Evolutionary conservation across 2,113 vertebrate genomes (phyloP), one percentile per base, ranked within the genome.

Genomic region (Nyctereutes procyonoides): DNA sequence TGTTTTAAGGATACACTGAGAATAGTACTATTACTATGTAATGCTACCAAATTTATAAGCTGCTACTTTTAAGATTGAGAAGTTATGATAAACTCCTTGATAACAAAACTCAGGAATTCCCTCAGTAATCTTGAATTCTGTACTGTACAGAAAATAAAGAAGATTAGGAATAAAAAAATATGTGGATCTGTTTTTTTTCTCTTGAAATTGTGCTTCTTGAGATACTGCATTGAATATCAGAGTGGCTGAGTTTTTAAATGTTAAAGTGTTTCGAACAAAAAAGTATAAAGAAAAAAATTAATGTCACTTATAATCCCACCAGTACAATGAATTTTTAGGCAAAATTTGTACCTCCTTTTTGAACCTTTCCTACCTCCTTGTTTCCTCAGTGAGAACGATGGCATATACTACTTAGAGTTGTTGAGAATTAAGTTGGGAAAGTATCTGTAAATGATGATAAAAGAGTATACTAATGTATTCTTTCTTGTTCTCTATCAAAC

Each of bases 61-160:
- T 86, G 20, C 43, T 76, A 17, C 14, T 67, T 92, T 30, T 97
- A 32, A 94, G n/a, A 69, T 94, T 96, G 92, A 16, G 65, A 91
- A 71, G 10, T 92, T 93, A 58, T n/a, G 8, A 17, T 77, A 51
- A 71, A 16, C 30, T 93, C 73, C 38, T 83, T 43, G 51, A 28
- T 86, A 35, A 84, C 43, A 94, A 79, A 95, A 88, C 19, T 90
- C 3, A 2, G 51, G 69, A 90, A 85, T 87, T 87, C 28, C 24
- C 67, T 90, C 22, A 81, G 60, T 28, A 97, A 65, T 85, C 77
- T 90, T 90, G 48, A 95, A 65, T 90, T 96, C 56, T 96, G 19
- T 83, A 73, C 16, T 94, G 2, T 88, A 67, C 62, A 74, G 19
- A 32, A 51, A 53, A 65, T 71, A 92, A 86, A 67, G 48, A 58